Evolutionary conservation across 1,140 invertebrate genomes (phyloP).

Genomic region (Apocrypta bakeri): DNA sequence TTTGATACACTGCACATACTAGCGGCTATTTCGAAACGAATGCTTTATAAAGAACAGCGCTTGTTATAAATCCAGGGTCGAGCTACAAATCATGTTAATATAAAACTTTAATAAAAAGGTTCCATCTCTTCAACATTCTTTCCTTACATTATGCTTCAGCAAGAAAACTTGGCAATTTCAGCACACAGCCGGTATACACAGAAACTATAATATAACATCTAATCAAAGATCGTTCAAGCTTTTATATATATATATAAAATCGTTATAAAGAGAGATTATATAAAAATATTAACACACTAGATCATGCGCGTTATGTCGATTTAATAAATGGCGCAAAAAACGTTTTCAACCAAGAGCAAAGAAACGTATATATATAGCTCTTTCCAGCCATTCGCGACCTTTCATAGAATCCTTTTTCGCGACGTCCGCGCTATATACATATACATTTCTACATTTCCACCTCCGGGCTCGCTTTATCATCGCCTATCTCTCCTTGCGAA

Average conservation of each 20-base stretch:
- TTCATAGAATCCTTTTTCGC: conserved; percentile 26
- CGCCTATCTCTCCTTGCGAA: conserved; percentile 16
- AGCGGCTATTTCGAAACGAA: too few species aligned
- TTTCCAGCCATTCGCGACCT: not conserved
- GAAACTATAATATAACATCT: not conserved
- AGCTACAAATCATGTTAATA: not conserved
- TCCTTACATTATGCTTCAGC: not conserved
- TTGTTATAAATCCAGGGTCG: not conserved
- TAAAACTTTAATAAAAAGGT: not conserved
- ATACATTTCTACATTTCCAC: not conserved
- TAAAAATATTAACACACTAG: too few species aligned
- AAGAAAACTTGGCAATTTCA: not conserved
- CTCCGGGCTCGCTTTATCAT: conserved; percentile 34
- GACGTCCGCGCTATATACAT: not conserved
- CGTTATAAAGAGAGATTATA: too few species aligned
- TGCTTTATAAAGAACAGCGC: too few species aligned
- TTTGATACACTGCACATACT: not conserved
- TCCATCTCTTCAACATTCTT: not conserved
- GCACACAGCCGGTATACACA: too few species aligned
- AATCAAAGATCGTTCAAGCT: too few species aligned
- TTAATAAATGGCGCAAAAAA: too few species aligned
- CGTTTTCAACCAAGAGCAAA: too few species aligned
- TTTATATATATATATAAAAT: too few species aligned
- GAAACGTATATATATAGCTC: not conserved
- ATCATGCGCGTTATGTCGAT: too few species aligned